phyloP scores from a whole-genome alignment of 2,888 invertebrate species.

The Yponomeuta evonymella region DNA sequence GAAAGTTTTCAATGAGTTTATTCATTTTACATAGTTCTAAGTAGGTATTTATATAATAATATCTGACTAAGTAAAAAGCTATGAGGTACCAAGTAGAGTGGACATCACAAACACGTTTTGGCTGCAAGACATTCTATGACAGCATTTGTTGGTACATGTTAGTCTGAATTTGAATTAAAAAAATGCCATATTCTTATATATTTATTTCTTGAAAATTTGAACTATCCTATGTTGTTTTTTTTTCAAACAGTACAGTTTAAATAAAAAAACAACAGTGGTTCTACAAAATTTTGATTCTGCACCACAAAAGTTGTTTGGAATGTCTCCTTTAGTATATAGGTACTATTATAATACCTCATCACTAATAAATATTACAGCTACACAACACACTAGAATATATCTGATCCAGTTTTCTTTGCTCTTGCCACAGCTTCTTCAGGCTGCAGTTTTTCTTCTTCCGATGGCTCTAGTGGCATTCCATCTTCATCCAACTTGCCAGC shows the following conservation, averaged over 20 bases:
- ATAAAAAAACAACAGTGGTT: no score
- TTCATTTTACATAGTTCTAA: background rate
- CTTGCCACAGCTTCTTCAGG: constrained; percentile 81
- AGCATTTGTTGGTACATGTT: no score
- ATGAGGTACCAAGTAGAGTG: no score
- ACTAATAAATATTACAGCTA: constrained; percentile 22
- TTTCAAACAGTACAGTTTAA: no score
- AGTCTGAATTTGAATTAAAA: no score
- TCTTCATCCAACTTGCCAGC: constrained; percentile 80
- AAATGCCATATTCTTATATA: no score
- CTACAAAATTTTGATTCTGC: no score
- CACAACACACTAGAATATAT: constrained; percentile 77
- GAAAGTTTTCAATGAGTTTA: background rate
- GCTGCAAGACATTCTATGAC: no score
- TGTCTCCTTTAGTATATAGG: background rate
- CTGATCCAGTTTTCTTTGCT: constrained; percentile 87
- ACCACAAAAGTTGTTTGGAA: no score
- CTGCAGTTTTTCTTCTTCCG: constrained; percentile 81
- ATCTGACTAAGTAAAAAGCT: background rate
- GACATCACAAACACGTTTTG: no score
- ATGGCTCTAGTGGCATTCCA: constrained; percentile 83
- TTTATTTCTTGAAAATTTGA: no score
- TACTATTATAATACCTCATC: background rate
- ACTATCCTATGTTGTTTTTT: no score
- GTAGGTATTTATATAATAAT: background rate